Conservation (phyloP, 2,888 invertebrate species). For the Helicoverpa assulta region DNA sequence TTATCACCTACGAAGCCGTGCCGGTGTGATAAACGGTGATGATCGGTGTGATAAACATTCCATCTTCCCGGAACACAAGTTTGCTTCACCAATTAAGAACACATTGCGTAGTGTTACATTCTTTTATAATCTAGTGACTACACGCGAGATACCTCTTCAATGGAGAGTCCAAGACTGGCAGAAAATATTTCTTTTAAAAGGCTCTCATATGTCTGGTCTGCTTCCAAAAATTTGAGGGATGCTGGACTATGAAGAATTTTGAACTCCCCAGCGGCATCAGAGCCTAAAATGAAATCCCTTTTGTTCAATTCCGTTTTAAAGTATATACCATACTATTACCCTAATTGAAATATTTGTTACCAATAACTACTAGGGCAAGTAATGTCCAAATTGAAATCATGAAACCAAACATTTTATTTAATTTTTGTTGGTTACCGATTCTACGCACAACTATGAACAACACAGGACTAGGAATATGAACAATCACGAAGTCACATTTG, state of each 20-base stretch:
- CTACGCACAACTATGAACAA: neutral
- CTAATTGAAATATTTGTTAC: neutral
- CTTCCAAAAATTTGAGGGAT: conserved; percentile 92
- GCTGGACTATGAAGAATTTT: conserved; percentile 92
- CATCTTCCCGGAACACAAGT: too few species aligned
- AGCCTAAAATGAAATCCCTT: conserved; percentile 73
- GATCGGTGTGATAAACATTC: too few species aligned
- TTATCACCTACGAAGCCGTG: too few species aligned
- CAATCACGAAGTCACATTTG: neutral
- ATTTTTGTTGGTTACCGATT: neutral
- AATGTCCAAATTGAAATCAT: neutral
- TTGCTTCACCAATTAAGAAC: too few species aligned
- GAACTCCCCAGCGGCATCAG: conserved; percentile 92
- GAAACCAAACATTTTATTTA: neutral
- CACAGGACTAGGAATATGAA: too few species aligned
- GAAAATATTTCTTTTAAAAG: conserved; percentile 93
- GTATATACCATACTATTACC: too few species aligned
- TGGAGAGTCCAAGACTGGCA: conserved; percentile 93
- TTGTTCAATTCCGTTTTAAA: too few species aligned
- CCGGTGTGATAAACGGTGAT: too few species aligned
- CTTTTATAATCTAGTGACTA: neutral
- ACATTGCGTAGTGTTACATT: too few species aligned
- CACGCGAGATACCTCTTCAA: conserved; percentile 89
- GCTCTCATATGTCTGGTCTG: conserved; percentile 91
- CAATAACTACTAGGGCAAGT: neutral